phyloP scores from a whole-genome alignment of 2,888 invertebrate species.

The Phortica okadai region DNA sequence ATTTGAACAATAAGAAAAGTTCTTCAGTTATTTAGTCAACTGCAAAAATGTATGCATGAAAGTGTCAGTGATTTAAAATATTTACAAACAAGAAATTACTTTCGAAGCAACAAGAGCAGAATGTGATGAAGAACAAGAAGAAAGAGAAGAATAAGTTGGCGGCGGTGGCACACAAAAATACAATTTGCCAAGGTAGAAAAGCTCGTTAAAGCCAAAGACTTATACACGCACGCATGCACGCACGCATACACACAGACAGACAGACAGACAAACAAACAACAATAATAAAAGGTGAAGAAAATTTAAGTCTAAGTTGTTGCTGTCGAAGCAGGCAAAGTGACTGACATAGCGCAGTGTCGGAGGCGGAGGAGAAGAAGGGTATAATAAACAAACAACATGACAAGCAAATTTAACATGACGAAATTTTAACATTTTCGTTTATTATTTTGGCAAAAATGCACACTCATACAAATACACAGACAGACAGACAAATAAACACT shows the following conservation, averaged over 20 bases:
- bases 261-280: neutral
- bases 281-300: neutral
- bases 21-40: no score
- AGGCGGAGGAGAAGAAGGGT: no score
- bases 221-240: neutral
- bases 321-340: neutral
- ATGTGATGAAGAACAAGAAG: neutral
- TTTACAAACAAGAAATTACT: slow-evolving; percentile 19
- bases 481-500: slow-evolving; percentile 37
- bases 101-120: neutral
- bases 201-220: neutral
- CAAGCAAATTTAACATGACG: slow-evolving; percentile 14
- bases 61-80: slow-evolving; percentile 8
- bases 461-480: slow-evolving; percentile 64
- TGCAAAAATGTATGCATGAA: no score
- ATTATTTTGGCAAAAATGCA: neutral
- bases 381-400: neutral
- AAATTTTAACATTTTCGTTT: slow-evolving; percentile 9
- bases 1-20: no score
- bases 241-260: neutral
- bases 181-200: neutral
- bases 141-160: no score
- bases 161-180: no score
- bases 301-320: neutral
- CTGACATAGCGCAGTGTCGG: neutral